Percentiles rank a stretch among this genome's conserved stretches.
phyloP scores from a whole-genome alignment of 2,113 vertebrate species.

The Hypanus sabinus region DNA sequence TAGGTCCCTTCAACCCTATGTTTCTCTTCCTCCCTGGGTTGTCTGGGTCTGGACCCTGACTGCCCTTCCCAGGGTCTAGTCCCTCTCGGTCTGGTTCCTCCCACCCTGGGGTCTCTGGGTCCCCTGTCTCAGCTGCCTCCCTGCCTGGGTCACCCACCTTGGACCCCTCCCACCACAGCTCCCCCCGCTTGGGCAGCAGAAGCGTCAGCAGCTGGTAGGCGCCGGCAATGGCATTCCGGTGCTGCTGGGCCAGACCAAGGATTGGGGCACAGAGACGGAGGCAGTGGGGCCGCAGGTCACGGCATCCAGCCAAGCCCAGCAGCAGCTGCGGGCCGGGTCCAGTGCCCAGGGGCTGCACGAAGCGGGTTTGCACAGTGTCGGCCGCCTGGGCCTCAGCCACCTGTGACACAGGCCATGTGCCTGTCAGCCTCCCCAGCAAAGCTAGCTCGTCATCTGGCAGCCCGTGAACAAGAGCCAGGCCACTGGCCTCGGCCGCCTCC shows the following conservation, averaged over 20 bases:
- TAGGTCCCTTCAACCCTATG: no score
- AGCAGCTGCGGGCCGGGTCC: neutral
- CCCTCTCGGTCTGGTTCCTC: neutral
- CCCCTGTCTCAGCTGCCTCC: no score
- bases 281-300: neutral
- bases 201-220: neutral
- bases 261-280: neutral
- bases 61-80: no score
- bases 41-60: no score
- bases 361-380: neutral
- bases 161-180: neutral
- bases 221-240: neutral
- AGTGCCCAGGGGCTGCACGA: neutral
- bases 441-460: neutral
- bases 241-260: neutral
- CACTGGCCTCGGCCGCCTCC: neutral
- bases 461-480: neutral
- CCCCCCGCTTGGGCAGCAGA: neutral
- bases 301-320: neutral
- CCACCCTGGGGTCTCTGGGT: neutral
- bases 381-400: fast-evolving
- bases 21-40: no score
- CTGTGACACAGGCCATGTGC: neutral
- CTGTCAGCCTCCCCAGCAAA: neutral
- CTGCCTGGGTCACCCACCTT: neutral